These are phyloP conservation scores for Euborellia annulipes DNA, from an alignment of 1,140 invertebrate genomes.

Conservation along the genomic window DNA sequence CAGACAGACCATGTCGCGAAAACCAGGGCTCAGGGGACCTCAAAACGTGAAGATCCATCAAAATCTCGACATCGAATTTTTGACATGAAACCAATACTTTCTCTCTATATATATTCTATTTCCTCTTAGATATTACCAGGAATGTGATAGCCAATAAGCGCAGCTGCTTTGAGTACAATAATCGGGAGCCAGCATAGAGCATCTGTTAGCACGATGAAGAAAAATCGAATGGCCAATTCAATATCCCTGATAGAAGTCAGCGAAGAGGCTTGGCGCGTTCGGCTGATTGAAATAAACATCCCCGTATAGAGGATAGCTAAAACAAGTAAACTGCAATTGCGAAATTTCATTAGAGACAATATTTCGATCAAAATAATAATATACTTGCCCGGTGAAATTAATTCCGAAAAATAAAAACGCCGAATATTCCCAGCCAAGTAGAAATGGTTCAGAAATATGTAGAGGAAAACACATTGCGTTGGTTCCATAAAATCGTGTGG, in stretches of 20 bases:
- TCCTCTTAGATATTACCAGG: too few relatives aligned
- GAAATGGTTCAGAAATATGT: constrained; percentile 52
- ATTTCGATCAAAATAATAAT: constrained; percentile 3
- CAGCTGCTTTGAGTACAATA: constrained; percentile 47
- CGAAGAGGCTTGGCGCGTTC: constrained; percentile 40
- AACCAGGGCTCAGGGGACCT: too few relatives aligned
- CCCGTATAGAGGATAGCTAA: constrained; percentile 44
- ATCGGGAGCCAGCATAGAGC: constrained; percentile 61
- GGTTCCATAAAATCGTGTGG: constrained; percentile 49
- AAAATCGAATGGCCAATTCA: constrained; percentile 54
- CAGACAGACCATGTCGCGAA: too few relatives aligned
- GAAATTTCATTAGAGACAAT: too few relatives aligned
- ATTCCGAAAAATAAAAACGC: constrained; percentile 53
- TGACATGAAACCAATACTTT: too few relatives aligned
- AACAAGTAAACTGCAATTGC: constrained; percentile 35
- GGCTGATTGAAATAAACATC: constrained; percentile 46
- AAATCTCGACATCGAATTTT: too few relatives aligned
- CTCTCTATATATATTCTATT: too few relatives aligned
- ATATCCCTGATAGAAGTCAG: constrained; percentile 39
- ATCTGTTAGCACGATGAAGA: constrained; percentile 58
- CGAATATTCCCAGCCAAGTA: constrained; percentile 58
- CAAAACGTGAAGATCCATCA: too few relatives aligned
- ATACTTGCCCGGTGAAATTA: constrained; percentile 39
- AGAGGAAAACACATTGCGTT: constrained; percentile 58
- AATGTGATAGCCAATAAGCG: constrained; percentile 35